Evolutionary conservation across 2,888 invertebrate species (phyloP), one percentile per base, ranked within the genome.

Genomic region (Trissolcus japonicus): DNA sequence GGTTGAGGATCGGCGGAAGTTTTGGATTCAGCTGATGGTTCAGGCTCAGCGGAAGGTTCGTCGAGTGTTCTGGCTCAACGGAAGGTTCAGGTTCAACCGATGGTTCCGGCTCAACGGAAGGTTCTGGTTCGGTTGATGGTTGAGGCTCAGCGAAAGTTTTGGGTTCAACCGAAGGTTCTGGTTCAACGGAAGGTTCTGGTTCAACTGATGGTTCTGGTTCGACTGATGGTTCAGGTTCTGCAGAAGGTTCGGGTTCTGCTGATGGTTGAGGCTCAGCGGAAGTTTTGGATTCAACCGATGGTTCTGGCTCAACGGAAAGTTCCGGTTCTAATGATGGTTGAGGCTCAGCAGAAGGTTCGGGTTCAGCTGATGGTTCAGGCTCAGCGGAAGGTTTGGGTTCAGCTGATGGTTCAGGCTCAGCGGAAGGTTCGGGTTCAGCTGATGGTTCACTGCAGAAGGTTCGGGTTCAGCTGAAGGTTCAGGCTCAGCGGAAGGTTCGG

Each of bases 401-500:
- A 0, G 53, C 17, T 0, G 65, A 48, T n/a, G 71, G 35, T 66
- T 41, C 82, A 46, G 76, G 59, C 62, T 81, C 78, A 4, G 76
- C 50, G 4, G 59, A 6, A 50, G 68, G 74, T 11, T 78, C 59
- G 3, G 63, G 56, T n/a, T 78, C 61, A 2, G 62, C 51, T n/a
- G 72, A 68, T 6, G 90, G 89, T 73, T 85, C 82, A 77, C 80
- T 77, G 81, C 87, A 86, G 48, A 68, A 21, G 80, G 54, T 69
- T 80, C 78, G 29, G 79, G 84, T 85, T 25, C 82, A 81, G n/a
- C 83, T 81, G 77, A 75, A 0, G 90, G 88, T 69, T 85, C 81
- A 71, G 81, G 69, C 63, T 81, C 78, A 4, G 80, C 16, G 13
- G 60, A 67, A 50, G 60, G 80, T 19, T 76, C 51, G 1, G 75